These are phyloP conservation scores for Drosophila acutilabella DNA, from an alignment of 2,888 invertebrate species.

Conservation along the genomic window DNA sequence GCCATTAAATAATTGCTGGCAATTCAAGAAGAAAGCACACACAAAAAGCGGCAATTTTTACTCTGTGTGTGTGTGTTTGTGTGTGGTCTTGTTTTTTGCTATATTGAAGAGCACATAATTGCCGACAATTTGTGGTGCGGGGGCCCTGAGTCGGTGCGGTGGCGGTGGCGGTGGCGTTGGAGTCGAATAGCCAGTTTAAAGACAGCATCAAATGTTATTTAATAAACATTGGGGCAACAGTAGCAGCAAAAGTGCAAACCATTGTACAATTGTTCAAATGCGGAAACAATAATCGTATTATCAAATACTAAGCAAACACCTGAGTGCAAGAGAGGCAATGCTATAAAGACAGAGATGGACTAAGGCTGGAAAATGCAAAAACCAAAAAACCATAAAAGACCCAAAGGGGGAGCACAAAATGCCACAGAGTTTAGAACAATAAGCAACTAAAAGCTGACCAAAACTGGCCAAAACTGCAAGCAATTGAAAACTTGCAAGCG, in stretches of 20 bases:
- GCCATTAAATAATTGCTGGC: constrained; percentile 79
- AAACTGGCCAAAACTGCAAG: constrained; percentile 36
- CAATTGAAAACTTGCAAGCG: constrained; percentile 32
- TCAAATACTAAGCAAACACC: constrained; percentile 41
- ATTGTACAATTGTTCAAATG: constrained; percentile 22
- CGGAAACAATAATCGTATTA: constrained; percentile 69
- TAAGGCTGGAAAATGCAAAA: neutral
- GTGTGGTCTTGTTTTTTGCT: constrained; percentile 40
- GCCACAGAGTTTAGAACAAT: constrained; percentile 16
- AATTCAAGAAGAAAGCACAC: constrained; percentile 66
- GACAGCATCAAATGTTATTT: constrained; percentile 59
- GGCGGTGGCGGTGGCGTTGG: neutral
- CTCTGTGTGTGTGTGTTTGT: constrained; percentile 28
- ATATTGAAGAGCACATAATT: constrained; percentile 69
- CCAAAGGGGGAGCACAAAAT: constrained; percentile 27
- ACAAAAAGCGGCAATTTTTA: constrained; percentile 39
- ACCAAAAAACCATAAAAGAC: constrained; percentile 38
- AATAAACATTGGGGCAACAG: constrained; percentile 52
- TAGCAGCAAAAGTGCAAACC: constrained; percentile 24
- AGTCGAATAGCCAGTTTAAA: constrained; percentile 56
- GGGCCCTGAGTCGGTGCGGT: neutral
- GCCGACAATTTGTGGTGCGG: constrained; percentile 63
- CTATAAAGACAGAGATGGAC: neutral
- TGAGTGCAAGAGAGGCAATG: constrained; percentile 10
- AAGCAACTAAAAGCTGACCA: constrained; percentile 38